Conservation (phyloP, 2,797 vertebrate species). For the Podarcis lilfordi region DNA sequence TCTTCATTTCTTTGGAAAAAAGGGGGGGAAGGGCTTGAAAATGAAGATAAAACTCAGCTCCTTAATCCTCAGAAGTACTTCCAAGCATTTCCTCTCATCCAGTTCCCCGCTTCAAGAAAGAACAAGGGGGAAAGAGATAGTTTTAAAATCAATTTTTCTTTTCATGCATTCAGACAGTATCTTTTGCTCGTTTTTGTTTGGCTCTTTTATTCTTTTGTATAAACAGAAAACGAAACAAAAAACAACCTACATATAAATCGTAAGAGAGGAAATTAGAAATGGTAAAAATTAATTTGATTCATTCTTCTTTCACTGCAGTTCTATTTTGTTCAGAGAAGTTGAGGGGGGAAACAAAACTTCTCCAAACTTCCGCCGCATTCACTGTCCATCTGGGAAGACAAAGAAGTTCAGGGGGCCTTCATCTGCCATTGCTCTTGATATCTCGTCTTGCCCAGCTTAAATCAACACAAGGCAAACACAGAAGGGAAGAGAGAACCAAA, state of each 20-base stretch:
- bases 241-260: background rate
- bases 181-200: background rate
- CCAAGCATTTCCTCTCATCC: conserved; percentile 50
- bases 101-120: conserved; percentile 46
- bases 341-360: background rate
- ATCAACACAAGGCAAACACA: background rate
- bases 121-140: conserved; percentile 43
- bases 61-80: conserved; percentile 66
- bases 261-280: background rate
- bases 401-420: background rate
- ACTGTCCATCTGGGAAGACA: background rate
- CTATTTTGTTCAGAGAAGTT: background rate
- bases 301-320: background rate
- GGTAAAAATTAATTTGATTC: background rate
- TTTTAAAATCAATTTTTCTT: conserved; percentile 41
- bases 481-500: background rate
- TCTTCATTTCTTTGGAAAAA: background rate
- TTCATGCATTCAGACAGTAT: conserved; percentile 3
- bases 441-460: background rate
- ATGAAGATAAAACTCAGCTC: conserved; percentile 51
- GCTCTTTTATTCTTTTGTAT: conserved; percentile 20
- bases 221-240: conserved; percentile 3
- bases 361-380: background rate
- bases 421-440: background rate
- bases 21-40: conserved; percentile 42